Conservation (phyloP, 1,140 invertebrate genomes). For the Sinonovacula constricta region DNA sequence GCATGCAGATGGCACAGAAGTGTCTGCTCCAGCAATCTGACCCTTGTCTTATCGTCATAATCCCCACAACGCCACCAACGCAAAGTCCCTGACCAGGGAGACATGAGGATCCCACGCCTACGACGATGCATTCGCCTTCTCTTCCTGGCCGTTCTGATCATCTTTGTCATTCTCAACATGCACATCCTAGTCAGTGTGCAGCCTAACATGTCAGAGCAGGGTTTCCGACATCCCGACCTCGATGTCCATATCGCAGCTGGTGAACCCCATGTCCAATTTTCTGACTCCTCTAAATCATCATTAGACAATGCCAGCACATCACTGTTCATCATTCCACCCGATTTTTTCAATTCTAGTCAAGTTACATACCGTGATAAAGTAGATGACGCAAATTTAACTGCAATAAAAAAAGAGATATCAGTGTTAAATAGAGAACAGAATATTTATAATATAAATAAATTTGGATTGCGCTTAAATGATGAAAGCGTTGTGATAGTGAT, state of each 20-base stretch:
- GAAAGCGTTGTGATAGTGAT: conserved; percentile 75
- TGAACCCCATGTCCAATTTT: conserved; percentile 54
- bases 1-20: too few species aligned
- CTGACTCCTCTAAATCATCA: conserved; percentile 9
- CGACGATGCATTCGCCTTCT: conserved; percentile 56
- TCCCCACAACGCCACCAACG: too few species aligned
- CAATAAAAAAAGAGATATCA: conserved; percentile 65
- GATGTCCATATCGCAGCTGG: conserved; percentile 37
- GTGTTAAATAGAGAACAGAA: conserved; percentile 70
- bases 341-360: conserved; percentile 45
- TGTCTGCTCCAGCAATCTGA: too few species aligned
- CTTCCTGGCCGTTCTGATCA: conserved; percentile 64
- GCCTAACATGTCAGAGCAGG: conserved; percentile 43
- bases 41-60: too few species aligned
- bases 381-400: conserved; percentile 62
- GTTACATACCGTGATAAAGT: conserved; percentile 38
- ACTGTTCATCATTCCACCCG: conserved; percentile 54
- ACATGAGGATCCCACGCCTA: conserved; percentile 34
- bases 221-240: neutral
- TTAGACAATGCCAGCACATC: conserved; percentile 26
- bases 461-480: conserved; percentile 67
- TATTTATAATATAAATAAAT: conserved; percentile 74
- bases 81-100: too few species aligned
- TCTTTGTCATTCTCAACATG: conserved; percentile 72
- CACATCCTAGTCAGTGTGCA: conserved; percentile 65